Percentiles rank a stretch among this genome's conserved stretches.
phyloP scores from a whole-genome alignment of 1,140 invertebrate species.

The Drosophila parabipectinata region DNA sequence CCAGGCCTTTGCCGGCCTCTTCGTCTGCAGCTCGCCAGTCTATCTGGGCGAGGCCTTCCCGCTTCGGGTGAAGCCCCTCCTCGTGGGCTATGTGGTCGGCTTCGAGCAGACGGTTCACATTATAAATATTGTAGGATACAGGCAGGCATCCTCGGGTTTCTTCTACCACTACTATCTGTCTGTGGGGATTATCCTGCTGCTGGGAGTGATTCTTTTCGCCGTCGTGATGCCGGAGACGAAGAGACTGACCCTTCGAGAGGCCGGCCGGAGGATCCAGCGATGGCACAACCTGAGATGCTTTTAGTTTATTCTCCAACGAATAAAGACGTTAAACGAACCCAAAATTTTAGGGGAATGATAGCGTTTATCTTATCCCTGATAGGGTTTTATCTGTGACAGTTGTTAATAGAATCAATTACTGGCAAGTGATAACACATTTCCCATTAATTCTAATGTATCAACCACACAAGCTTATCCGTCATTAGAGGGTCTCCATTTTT shows the following conservation, averaged over 20 bases:
- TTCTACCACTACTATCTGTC: conserved; percentile 50
- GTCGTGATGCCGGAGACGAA: conserved; percentile 68
- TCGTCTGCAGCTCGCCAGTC: conserved; percentile 36
- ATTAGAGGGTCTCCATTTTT: background rate
- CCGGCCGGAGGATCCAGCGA: conserved; percentile 38
- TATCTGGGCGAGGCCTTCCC: conserved; percentile 72
- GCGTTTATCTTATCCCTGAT: conserved; percentile 9
- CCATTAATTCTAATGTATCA: background rate
- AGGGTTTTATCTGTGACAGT: conserved; percentile 27
- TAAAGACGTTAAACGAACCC: background rate
- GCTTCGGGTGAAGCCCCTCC: conserved; percentile 50
- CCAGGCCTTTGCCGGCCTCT: conserved; percentile 75
- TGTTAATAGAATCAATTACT: conserved; percentile 31
- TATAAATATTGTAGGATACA: conserved; percentile 25
- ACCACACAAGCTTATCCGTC: conserved; percentile 7
- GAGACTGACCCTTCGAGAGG: conserved; percentile 52
- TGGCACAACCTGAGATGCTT: conserved; percentile 26
- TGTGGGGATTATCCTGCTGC: conserved; percentile 59
- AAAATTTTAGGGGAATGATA: background rate
- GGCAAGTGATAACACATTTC: conserved; percentile 13
- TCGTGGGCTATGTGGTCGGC: conserved; percentile 59
- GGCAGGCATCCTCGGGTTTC: background rate
- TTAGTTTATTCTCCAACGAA: background rate
- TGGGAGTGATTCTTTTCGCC: conserved; percentile 51
- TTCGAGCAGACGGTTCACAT: conserved; percentile 70